Conservation (phyloP, 53 echinoderm and acorn worm genomes). For the Hippasteria phrygiana region DNA sequence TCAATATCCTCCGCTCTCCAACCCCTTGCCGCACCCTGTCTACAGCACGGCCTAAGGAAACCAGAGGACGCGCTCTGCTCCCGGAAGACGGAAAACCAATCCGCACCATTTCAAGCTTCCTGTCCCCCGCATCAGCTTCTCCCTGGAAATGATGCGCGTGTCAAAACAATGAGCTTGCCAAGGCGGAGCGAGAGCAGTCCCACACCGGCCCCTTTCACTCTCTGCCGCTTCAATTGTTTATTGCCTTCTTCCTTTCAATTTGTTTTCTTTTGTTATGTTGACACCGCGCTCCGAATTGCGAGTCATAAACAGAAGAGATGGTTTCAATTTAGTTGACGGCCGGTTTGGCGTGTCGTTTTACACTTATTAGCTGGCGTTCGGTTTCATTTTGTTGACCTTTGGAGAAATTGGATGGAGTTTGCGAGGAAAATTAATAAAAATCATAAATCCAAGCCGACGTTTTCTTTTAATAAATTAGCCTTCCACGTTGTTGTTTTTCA, state of each 20-base stretch:
- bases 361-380: neutral
- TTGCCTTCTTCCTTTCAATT: neutral
- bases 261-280: too few relatives aligned
- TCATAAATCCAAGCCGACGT: neutral
- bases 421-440: neutral
- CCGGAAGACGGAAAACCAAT: neutral
- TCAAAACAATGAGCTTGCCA: conserved; percentile 5
- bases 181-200: neutral
- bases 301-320: conserved; percentile 9
- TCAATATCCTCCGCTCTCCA: too few relatives aligned
- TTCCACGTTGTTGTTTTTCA: neutral
- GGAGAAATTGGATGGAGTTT: neutral
- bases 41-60: neutral
- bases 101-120: neutral
- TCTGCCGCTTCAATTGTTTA: neutral
- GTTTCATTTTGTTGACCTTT: conserved; percentile 10
- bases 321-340: conserved; percentile 8
- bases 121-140: neutral
- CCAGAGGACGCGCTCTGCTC: neutral
- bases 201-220: neutral
- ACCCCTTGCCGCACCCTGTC: neutral
- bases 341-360: neutral
- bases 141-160: conserved; percentile 26
- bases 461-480: neutral
- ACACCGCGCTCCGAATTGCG: neutral